Conservation (phyloP, 2,888 invertebrate genomes). For the Eilema depressum region DNA sequence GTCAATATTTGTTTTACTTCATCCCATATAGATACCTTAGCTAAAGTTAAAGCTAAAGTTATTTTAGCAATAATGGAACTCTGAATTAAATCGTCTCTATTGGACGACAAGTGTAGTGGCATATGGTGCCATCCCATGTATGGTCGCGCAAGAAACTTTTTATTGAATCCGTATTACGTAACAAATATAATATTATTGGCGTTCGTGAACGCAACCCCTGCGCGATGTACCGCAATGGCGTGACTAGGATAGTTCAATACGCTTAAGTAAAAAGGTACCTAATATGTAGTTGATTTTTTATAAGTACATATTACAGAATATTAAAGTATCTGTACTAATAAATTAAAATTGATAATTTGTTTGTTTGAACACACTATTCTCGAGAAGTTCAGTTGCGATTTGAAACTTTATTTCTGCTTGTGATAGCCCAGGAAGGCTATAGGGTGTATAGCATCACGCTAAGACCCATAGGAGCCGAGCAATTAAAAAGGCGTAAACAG, state of each 20-base stretch:
- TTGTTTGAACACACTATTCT: too few relatives aligned
- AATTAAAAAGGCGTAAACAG: too few relatives aligned
- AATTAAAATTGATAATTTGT: too few relatives aligned
- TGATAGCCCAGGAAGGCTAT: too few relatives aligned
- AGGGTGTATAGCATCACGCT: too few relatives aligned
- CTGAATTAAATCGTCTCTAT: neutral
- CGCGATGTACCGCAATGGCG: neutral
- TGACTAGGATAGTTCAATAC: neutral
- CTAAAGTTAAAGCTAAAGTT: too few relatives aligned
- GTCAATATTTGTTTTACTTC: neutral
- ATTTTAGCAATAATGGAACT: neutral
- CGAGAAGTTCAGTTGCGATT: too few relatives aligned
- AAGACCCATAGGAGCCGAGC: too few relatives aligned
- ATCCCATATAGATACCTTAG: too few relatives aligned
- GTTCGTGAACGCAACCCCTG: neutral
- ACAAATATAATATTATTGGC: neutral
- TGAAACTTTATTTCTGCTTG: too few relatives aligned
- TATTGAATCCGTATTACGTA: conserved; percentile 6
- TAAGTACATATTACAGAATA: neutral
- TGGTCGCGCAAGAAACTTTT: conserved; percentile 1
- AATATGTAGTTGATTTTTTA: neutral
- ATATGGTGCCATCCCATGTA: conserved; percentile 10
- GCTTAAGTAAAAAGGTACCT: neutral
- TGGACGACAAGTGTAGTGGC: neutral
- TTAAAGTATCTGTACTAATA: too few relatives aligned